Base-by-base conservation (phyloP, 2,888 invertebrate genomes). In the Deilephila porcellus region DNA sequence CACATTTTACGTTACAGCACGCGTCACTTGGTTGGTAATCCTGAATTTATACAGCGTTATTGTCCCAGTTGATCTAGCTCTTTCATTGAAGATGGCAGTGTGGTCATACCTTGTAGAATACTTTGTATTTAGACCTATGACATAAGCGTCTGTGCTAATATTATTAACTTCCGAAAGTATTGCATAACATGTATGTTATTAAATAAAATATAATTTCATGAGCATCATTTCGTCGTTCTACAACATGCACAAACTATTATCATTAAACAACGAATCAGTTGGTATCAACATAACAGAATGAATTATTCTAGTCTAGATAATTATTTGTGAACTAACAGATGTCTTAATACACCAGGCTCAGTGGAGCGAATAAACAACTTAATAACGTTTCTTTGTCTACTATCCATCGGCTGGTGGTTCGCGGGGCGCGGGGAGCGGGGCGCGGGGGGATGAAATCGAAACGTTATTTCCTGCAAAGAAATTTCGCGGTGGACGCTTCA, bases 371-470 rank as follows among this genome's bases (percentile, higher is more conserved):
- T 67, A 52, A 67, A 67, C 52, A 67, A 67, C 25, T 25, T 67
- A 67, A 67, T 67, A 67, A 67, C 25, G 67, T 67, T 67, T 67
- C 67, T 67, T 52, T 67, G 67, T 52, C 45, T 67, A 67, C 5
- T 11, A 64, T 67, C 67, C 52, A 52, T 52, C 25, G 67, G 52
- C 25, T 25, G 52, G 37, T 6, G 64, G 45, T 20, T 45, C 6
- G 45, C 25, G 32, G 62, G 5, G 45, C 25, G 25, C 3, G 52
- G 6, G 25, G 25, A 1, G 64, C 1, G 45, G 45, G 64, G 45
- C 1, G 5, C 5, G 20, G 45, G 17, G 32, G 62, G 19, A n/a
- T 19, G 37, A 45, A 45, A 67, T 67, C 52, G 67, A 67, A 67
- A 67, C 25, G 67, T 25, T 67, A 67, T 67, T 67, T 67, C 17